Conservation (phyloP, 2,113 vertebrate species). For the Chlamydotis undulata region DNA sequence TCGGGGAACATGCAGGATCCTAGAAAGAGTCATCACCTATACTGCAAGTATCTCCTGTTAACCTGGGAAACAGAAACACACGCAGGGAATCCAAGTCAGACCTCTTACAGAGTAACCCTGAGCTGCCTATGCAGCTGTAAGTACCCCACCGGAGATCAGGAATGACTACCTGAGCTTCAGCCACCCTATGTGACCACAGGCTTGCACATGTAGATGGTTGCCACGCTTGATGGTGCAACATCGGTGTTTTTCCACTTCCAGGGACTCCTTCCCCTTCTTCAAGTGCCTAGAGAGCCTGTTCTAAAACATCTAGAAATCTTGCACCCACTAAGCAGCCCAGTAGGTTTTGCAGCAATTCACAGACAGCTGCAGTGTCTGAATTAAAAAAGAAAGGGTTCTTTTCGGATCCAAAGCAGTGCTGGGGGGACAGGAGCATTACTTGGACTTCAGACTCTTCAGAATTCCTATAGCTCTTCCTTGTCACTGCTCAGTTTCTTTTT, state of each 20-base stretch:
- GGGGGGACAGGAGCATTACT: neutral
- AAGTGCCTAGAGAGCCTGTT: neutral
- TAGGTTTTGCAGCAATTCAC: neutral
- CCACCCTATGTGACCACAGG: neutral
- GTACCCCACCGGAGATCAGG: neutral
- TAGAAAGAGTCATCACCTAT: neutral
- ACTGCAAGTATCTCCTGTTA: neutral
- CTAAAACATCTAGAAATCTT: neutral
- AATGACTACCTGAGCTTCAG: neutral
- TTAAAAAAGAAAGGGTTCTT: neutral
- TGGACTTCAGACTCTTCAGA: neutral
- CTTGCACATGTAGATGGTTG: neutral
- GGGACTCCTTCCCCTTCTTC: neutral
- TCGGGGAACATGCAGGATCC: neutral
- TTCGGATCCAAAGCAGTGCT: neutral
- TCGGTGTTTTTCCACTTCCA: neutral
- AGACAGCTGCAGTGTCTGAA: neutral
- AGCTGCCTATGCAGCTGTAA: neutral
- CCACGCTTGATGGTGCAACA: accelerated
- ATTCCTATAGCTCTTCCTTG: neutral
- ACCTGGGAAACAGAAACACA: neutral
- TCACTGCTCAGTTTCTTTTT: neutral
- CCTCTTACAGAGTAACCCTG: neutral
- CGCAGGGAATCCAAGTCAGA: neutral
- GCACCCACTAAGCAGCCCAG: neutral